These are phyloP conservation scores for Palythoa heliodiscus DNA, from an alignment of 92 coral and sea anemone species.

Conservation along the genomic window DNA sequence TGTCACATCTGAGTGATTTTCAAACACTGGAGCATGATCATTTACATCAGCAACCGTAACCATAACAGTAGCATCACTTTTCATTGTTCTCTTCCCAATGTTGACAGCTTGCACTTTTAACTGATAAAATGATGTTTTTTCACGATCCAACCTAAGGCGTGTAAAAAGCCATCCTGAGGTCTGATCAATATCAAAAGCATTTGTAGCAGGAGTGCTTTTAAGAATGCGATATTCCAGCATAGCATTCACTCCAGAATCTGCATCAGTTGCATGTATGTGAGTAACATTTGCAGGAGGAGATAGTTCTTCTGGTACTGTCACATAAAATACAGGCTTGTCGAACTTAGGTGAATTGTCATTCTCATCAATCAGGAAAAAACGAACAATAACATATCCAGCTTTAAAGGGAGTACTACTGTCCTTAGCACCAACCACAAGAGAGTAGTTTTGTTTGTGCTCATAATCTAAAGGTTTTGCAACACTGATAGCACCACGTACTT, in stretches of 20 bases:
- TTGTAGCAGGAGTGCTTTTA: slow-evolving; percentile 37
- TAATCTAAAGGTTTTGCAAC: slow-evolving; percentile 73
- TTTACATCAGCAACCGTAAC: slow-evolving; percentile 79
- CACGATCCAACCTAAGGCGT: slow-evolving; percentile 73
- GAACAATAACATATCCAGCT: slow-evolving; percentile 68
- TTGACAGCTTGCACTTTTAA: slow-evolving; percentile 83
- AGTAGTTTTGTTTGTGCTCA: slow-evolving; percentile 68
- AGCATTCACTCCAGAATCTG: slow-evolving; percentile 83
- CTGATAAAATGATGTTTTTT: slow-evolving; percentile 61
- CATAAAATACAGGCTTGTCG: slow-evolving; percentile 65
- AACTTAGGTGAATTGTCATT: slow-evolving; percentile 88
- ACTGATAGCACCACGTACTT: slow-evolving; percentile 66
- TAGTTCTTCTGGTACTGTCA: slow-evolving; percentile 63
- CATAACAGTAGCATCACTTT: slow-evolving; percentile 68
- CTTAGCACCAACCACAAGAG: slow-evolving; percentile 80
- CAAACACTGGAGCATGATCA: slow-evolving; percentile 85
- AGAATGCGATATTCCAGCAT: slow-evolving; percentile 72
- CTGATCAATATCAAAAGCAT: slow-evolving; percentile 66
- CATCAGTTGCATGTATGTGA: slow-evolving; percentile 69
- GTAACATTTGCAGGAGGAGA: slow-evolving; percentile 62
- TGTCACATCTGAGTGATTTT: slow-evolving; percentile 55
- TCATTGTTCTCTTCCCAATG: slow-evolving; percentile 65
- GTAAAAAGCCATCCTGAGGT: slow-evolving; percentile 78
- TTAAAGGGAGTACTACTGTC: slow-evolving; percentile 74
- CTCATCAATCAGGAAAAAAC: slow-evolving; percentile 65